Conservation (phyloP, 2,888 invertebrate species). For the Bimastos eiseni region DNA sequence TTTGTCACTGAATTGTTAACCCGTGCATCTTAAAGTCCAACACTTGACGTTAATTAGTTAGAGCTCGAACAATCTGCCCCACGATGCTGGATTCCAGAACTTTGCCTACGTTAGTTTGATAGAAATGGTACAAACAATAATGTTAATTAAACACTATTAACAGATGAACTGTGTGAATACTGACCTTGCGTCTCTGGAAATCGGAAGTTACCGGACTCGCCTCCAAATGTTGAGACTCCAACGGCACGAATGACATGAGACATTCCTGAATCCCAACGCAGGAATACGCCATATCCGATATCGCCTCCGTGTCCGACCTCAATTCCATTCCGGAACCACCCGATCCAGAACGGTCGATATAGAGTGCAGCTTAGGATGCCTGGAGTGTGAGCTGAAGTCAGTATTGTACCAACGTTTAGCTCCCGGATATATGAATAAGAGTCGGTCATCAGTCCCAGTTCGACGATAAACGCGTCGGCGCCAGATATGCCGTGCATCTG, state of each 20-base stretch:
- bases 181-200: background rate
- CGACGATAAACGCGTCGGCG: background rate
- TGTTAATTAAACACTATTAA: too few relatives aligned
- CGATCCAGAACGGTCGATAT: slow-evolving; percentile 29
- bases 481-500: background rate
- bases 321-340: slow-evolving; percentile 21
- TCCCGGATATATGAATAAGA: slow-evolving; percentile 15
- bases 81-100: background rate
- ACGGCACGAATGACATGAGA: background rate
- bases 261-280: background rate
- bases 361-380: slow-evolving; percentile 28
- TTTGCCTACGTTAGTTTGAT: background rate
- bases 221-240: background rate
- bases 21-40: background rate
- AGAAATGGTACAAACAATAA: background rate
- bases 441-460: background rate
- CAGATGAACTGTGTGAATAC: background rate
- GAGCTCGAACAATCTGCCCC: background rate
- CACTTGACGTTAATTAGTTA: background rate
- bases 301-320: slow-evolving; percentile 13
- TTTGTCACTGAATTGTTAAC: background rate
- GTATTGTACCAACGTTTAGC: background rate
- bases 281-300: background rate
- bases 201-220: background rate
- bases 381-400: slow-evolving; percentile 26